Percentiles rank a stretch among this genome's conserved stretches.
phyloP scores from a whole-genome alignment of 2,888 invertebrate species.

The Luperina nickerlii region DNA sequence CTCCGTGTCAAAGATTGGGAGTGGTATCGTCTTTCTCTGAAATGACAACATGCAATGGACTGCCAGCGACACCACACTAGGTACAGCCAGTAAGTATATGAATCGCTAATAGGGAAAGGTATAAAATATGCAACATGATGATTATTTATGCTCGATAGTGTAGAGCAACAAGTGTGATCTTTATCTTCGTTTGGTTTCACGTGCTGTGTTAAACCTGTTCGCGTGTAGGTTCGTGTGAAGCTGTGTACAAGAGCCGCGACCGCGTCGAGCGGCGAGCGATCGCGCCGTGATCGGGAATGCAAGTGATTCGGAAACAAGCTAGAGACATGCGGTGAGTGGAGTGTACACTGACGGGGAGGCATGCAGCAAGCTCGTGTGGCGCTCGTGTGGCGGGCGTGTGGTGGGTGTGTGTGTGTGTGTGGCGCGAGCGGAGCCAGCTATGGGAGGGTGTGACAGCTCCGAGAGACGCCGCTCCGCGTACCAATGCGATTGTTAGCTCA shows the following conservation, averaged over 20 bases:
- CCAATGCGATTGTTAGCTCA: slow-evolving; percentile 61
- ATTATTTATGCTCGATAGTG: slow-evolving; percentile 85
- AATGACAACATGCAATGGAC: slow-evolving; percentile 88
- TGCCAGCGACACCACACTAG: slow-evolving; percentile 84
- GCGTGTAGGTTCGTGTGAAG: slow-evolving; percentile 89
- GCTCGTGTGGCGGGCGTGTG: slow-evolving; percentile 71
- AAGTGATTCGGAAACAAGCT: slow-evolving; percentile 86
- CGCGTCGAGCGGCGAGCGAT: slow-evolving; percentile 78
- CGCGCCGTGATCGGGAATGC: slow-evolving; percentile 90
- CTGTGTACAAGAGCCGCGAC: slow-evolving; percentile 83
- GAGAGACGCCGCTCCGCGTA: slow-evolving; percentile 81
- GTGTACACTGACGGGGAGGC: slow-evolving; percentile 84
- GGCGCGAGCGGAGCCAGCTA: slow-evolving; percentile 90
- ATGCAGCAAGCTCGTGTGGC: slow-evolving; percentile 87
- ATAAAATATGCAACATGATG: slow-evolving; percentile 90
- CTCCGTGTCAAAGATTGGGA: slow-evolving; percentile 81
- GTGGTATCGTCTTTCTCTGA: slow-evolving; percentile 79
- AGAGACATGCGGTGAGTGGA: slow-evolving; percentile 87
- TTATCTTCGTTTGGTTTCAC: slow-evolving; percentile 76
- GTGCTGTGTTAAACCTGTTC: slow-evolving; percentile 88
- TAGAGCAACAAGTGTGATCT: slow-evolving; percentile 83
- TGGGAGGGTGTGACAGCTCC: slow-evolving; percentile 80
- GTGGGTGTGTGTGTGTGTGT: slow-evolving; percentile 80
- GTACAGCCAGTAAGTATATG: slow-evolving; percentile 84
- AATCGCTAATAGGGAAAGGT: slow-evolving; percentile 90